A percentile compares a stretch with the other conserved stretches of the same genome.
Evolutionary conservation across 2,888 invertebrate species (phyloP).

Genomic region (Pachymerium ferrugineum): DNA sequence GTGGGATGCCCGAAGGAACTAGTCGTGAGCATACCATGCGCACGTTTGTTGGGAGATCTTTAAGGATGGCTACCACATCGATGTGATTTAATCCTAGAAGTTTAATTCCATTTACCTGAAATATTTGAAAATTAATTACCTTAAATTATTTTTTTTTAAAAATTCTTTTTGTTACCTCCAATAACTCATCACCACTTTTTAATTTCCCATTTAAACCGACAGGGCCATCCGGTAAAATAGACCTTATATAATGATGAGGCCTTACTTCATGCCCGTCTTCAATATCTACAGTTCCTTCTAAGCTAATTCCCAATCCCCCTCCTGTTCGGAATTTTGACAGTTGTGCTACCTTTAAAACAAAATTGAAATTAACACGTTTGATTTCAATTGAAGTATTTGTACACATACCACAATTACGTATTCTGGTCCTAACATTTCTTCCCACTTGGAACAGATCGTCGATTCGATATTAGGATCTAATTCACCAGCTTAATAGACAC

Average conservation of each 20-base stretch:
- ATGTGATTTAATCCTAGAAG: conserved; percentile 88
- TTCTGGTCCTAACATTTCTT: conserved; percentile 68
- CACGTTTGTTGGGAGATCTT: conserved; percentile 82
- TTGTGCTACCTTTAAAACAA: conserved; percentile 69
- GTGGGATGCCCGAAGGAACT: conserved; percentile 24
- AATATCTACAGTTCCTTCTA: conserved; percentile 98
- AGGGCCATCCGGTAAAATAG: conserved; percentile 94
- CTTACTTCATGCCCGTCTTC: conserved; percentile 94
- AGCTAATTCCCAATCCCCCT: conserved; percentile 91
- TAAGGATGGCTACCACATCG: conserved; percentile 87
- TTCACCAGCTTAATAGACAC: conserved; percentile 47
- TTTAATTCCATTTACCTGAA: conserved; percentile 81
- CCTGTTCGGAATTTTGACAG: conserved; percentile 83
- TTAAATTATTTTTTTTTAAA: background rate
- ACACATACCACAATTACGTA: conserved; percentile 70
- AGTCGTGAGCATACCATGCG: conserved; percentile 79
- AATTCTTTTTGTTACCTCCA: conserved; percentile 55
- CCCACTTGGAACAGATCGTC: conserved; percentile 67
- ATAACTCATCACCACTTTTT: conserved; percentile 88
- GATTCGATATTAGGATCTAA: conserved; percentile 68
- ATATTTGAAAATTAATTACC: background rate
- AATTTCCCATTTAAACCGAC: conserved; percentile 86
- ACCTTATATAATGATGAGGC: conserved; percentile 97
- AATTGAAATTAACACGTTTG: conserved; percentile 2
- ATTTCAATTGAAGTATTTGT: background rate